A percentile compares a stretch with the other conserved stretches of the same genome.
These are phyloP conservation scores for Bubalus kerabau DNA, from an alignment of 2,113 vertebrate species.

Conservation along the genomic window DNA sequence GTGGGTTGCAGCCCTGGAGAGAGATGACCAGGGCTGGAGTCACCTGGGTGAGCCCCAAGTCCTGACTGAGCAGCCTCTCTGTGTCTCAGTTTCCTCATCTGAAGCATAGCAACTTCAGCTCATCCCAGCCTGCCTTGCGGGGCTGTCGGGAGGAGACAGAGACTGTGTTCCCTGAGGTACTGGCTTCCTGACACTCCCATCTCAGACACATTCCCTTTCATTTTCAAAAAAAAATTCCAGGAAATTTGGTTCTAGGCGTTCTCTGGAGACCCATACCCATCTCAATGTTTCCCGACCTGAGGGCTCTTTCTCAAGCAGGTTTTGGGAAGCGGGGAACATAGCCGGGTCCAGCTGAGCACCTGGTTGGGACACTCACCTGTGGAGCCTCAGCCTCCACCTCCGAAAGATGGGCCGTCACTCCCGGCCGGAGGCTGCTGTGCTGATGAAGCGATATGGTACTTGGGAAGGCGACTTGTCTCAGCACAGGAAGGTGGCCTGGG, in stretches of 20 bases:
- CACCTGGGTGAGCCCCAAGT: background rate
- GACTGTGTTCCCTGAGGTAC: background rate
- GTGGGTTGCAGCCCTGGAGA: background rate
- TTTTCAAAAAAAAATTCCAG: background rate
- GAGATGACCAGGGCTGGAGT: background rate
- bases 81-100: constrained; percentile 28
- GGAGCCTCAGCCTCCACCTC: background rate
- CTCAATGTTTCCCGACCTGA: background rate
- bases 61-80: background rate
- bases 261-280: background rate
- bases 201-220: background rate
- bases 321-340: rapidly evolving
- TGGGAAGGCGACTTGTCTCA: background rate
- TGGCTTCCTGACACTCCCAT: background rate
- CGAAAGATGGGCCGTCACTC: background rate
- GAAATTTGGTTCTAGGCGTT: background rate
- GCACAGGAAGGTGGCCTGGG: background rate
- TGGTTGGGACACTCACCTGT: background rate
- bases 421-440: background rate
- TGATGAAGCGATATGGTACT: rapidly evolving
- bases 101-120: background rate
- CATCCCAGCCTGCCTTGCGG: background rate
- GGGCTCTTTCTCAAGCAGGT: background rate
- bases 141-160: background rate
- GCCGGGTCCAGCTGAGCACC: background rate